Conservation (phyloP, 2,888 invertebrate genomes). For the Phortica okadai region DNA sequence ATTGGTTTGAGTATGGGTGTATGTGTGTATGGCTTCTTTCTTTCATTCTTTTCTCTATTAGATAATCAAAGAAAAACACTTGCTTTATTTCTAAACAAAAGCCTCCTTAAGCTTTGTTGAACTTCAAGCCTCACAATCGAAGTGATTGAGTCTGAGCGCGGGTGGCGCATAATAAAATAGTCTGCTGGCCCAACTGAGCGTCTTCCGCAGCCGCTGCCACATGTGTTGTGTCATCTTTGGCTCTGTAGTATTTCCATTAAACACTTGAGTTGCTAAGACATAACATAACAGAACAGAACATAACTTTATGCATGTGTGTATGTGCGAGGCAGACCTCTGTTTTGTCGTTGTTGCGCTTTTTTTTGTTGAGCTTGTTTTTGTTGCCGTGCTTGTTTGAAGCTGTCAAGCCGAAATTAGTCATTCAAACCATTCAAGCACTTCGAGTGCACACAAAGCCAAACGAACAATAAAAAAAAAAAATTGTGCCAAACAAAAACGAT, state of each 20-base stretch:
- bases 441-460: background rate
- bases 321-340: background rate
- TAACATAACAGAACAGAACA: background rate
- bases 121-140: conserved; percentile 42
- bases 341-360: background rate
- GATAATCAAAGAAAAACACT: conserved; percentile 65
- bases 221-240: background rate
- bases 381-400: conserved; percentile 35
- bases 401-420: conserved; percentile 29
- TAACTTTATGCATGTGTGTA: too few relatives aligned
- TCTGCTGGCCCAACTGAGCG: background rate
- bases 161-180: background rate
- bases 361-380: conserved; percentile 23
- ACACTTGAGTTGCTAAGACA: conserved; percentile 25
- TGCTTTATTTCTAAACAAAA: conserved; percentile 62
- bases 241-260: conserved; percentile 11
- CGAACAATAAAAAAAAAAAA: background rate
- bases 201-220: background rate
- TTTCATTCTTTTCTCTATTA: conserved; percentile 4
- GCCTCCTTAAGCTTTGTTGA: conserved; percentile 64
- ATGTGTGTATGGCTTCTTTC: background rate
- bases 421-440: background rate
- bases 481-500: background rate
- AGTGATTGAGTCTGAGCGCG: conserved; percentile 33
- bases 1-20: background rate